These are phyloP conservation scores for Limnodromus scolopaceus DNA, from an alignment of 2,797 vertebrate species.

Conservation along the genomic window DNA sequence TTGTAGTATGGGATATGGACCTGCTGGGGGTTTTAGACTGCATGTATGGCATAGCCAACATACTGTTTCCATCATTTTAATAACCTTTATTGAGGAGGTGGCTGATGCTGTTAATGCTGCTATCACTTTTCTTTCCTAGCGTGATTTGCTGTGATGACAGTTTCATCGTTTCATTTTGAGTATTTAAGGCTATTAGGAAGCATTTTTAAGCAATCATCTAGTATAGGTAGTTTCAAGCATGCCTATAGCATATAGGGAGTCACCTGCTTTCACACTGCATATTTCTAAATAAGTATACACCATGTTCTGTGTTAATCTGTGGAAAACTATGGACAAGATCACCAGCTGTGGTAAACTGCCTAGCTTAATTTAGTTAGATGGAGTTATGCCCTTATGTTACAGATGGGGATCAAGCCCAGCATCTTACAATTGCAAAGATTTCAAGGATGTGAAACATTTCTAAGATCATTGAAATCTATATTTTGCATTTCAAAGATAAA, in stretches of 20 bases:
- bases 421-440: neutral
- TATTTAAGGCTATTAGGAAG: conserved; percentile 44
- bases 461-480: conserved; percentile 23
- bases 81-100: conserved; percentile 35
- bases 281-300: neutral
- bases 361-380: neutral
- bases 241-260: neutral
- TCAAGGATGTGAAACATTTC: conserved; percentile 27
- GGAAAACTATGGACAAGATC: neutral
- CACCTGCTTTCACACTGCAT: neutral
- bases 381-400: neutral
- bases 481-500: conserved; percentile 66
- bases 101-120: conserved; percentile 24
- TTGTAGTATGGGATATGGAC: neutral
- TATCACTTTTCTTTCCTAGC: conserved; percentile 40
- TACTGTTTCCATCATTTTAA: conserved; percentile 57
- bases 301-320: neutral
- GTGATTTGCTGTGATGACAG: conserved; percentile 48
- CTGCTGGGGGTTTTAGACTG: neutral
- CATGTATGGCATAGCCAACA: conserved; percentile 1
- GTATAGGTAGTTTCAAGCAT: conserved; percentile 6
- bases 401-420: neutral
- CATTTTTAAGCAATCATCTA: conserved; percentile 30
- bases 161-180: neutral
- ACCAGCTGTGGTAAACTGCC: conserved; percentile 34